Percentiles rank a stretch among this genome's conserved stretches.
Evolutionary conservation across 2,888 invertebrate genomes (phyloP).

Genomic region (Ornithoptera priamus): DNA sequence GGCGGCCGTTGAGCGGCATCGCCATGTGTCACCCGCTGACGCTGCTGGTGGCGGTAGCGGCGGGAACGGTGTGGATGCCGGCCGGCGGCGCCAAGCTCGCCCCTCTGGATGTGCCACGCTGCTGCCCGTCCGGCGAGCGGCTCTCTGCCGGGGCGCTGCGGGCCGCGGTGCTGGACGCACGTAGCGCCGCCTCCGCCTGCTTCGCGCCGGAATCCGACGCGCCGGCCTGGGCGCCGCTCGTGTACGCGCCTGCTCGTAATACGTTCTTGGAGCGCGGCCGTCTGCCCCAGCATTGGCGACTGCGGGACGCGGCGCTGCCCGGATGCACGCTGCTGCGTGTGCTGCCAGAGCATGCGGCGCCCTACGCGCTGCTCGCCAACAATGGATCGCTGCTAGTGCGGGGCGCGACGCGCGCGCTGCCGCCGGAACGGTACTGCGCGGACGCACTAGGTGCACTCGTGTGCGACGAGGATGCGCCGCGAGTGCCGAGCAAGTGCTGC

Average conservation of each 20-base stretch:
- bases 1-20: slow-evolving; percentile 43
- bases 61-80: slow-evolving; percentile 34
- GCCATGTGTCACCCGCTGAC: slow-evolving; percentile 38
- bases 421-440: slow-evolving; percentile 83
- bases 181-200: slow-evolving; percentile 49
- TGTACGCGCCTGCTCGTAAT: slow-evolving; percentile 76
- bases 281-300: slow-evolving; percentile 74
- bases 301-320: slow-evolving; percentile 61
- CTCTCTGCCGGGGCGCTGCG: slow-evolving; percentile 60
- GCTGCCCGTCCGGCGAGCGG: slow-evolving; percentile 49
- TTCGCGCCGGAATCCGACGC: slow-evolving; percentile 43
- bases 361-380: slow-evolving; percentile 80
- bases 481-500: slow-evolving; percentile 84
- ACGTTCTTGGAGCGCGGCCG: slow-evolving; percentile 59
- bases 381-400: slow-evolving; percentile 83
- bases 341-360: slow-evolving; percentile 61
- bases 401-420: slow-evolving; percentile 61
- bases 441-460: slow-evolving; percentile 83
- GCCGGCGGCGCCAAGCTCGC: slow-evolving; percentile 48
- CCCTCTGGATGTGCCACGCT: slow-evolving; percentile 54
- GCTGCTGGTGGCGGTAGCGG: slow-evolving; percentile 27
- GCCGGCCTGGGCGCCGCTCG: slow-evolving; percentile 76
- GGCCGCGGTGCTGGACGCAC: slow-evolving; percentile 77
- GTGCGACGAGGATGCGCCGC: slow-evolving; percentile 72
- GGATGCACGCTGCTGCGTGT: slow-evolving; percentile 53